phyloP scores from a whole-genome alignment of 1,140 invertebrate genomes.

The Planococcus citri region DNA sequence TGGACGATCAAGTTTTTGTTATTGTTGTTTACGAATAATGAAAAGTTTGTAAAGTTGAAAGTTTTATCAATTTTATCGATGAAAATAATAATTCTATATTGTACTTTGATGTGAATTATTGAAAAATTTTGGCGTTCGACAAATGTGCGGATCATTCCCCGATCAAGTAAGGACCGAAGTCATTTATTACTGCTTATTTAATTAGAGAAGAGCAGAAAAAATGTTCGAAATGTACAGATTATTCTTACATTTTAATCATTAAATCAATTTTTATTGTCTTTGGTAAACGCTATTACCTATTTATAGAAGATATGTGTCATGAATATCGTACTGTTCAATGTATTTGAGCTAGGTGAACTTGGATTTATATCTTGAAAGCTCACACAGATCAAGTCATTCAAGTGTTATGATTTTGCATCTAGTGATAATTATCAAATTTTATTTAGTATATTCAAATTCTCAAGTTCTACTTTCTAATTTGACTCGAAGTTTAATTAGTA shows the following conservation, averaged over 20 bases:
- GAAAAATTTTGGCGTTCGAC: no score
- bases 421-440: no score
- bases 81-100: no score
- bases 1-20: no score
- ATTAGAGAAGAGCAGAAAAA: neutral
- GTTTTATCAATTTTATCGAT: no score
- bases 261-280: neutral
- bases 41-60: no score
- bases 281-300: neutral
- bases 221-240: neutral
- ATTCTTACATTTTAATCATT: neutral
- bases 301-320: neutral
- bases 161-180: neutral
- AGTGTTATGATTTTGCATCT: neutral
- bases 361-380: neutral
- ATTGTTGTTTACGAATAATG: no score
- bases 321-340: neutral
- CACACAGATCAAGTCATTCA: neutral
- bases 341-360: neutral
- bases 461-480: neutral
- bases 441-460: neutral
- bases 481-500: neutral
- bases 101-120: neutral
- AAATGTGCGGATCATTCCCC: neutral
- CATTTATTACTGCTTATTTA: neutral